Base-by-base conservation (phyloP, 2,888 invertebrate genomes). In the Pimpla rufipes region DNA sequence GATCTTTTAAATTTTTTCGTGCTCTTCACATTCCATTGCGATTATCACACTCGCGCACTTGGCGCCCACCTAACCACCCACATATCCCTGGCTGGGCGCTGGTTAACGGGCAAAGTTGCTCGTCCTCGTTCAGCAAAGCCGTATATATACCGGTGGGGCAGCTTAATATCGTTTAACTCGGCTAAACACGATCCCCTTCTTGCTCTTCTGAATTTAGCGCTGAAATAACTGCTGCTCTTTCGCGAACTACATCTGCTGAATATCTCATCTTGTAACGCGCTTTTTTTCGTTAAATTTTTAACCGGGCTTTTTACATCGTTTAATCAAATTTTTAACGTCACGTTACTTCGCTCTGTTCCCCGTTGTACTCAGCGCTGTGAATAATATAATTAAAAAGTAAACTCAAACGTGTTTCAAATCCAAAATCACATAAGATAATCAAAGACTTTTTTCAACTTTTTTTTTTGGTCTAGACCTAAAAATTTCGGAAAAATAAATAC, bases 81-180 rank as follows among this genome's bases (percentile, higher is more conserved):
- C 77, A 42, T 45, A 64, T 57, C 42, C 7, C 29, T 42, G 70
- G 66, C 40, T 73, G 42, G 37, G 52, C 16, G 77, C 67, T 81
- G 81, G 85, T 85, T 85, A 85, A 83, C 83, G 67, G 59, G 80
- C 62, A 82, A 87, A 87, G 81, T 87, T 84, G 52, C 84, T 85
- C 84, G 80, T 81, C 79, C 77, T 70, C 82, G 77, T 86, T 62
- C 67, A 78, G 68, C 66, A 45, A n/a, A 59, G 47, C 29, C 29
- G 5, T 29, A 29, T 67, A 18, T 73, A 74, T 68, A 59, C 81
- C 68, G 75, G 70, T 18, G 74, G 78, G 81, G 67, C 68, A 64
- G 84, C 83, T 86, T 86, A 85, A 86, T 85, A 85, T 84, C 83
- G 81, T 83, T 86, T 85, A 86, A 79, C 66, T 45, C 55, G 75